Conservation (phyloP, 2,113 vertebrate species). For the Kryptolebias marmoratus region DNA sequence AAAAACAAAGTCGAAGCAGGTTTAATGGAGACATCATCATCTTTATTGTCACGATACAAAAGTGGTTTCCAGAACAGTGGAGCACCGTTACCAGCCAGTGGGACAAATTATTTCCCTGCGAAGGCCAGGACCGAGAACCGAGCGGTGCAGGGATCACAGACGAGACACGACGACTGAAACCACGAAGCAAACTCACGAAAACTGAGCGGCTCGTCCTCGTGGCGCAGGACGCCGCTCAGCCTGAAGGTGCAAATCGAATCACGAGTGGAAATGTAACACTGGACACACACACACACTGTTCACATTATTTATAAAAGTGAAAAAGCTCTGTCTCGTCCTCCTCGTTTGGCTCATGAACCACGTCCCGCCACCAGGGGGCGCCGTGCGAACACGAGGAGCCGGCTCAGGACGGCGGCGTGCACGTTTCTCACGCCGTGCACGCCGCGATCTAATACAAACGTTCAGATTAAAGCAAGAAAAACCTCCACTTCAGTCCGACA, state of each 20-base stretch:
- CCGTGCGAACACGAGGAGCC: background rate
- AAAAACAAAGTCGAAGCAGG: too few species aligned
- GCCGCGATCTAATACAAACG: too few species aligned
- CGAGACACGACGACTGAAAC: conserved; percentile 25
- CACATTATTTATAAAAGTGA: conserved; percentile 42
- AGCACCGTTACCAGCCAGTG: conserved; percentile 70
- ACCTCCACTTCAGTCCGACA: background rate
- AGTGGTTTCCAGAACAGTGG: conserved; percentile 30
- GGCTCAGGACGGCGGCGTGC: too few species aligned
- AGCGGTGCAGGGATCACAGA: conserved; percentile 46
- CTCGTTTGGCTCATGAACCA: conserved; percentile 31
- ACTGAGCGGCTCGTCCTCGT: background rate
- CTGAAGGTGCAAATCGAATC: conserved; percentile 13
- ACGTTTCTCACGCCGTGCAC: too few species aligned
- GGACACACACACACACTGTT: conserved; percentile 28
- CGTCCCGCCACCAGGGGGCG: conserved; percentile 36
- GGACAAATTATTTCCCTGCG: conserved; percentile 37
- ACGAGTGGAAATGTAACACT: conserved; percentile 28
- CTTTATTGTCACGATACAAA: conserved; percentile 75
- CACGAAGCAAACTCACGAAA: background rate
- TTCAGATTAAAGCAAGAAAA: too few species aligned
- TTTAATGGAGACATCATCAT: background rate
- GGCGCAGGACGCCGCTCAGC: conserved; percentile 1
- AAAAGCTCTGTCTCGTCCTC: background rate
- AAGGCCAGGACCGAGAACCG: conserved; percentile 70